These are phyloP conservation scores for Drosophila melanocephala DNA, from an alignment of 2,888 invertebrate species.

Conservation along the genomic window DNA sequence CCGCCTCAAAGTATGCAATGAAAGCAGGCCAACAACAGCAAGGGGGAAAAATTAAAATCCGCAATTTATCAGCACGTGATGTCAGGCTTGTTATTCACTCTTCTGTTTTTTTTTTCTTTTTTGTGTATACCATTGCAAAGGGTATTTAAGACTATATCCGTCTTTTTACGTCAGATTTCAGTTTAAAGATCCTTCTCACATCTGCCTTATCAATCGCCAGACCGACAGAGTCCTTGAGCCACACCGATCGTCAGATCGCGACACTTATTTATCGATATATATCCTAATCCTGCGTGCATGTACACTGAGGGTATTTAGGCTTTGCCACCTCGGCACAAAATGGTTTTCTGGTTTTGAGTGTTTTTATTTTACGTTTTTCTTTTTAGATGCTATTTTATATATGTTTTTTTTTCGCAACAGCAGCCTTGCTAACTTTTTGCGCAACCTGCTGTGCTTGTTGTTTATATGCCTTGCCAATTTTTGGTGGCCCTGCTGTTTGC, in stretches of 20 bases:
- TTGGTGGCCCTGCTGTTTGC: conserved; percentile 17
- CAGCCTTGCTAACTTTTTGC: conserved; percentile 42
- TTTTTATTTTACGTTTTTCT: conserved; percentile 41
- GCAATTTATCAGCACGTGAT: conserved; percentile 58
- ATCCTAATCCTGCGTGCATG: neutral
- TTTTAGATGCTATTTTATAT: conserved; percentile 10
- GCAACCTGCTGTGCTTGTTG: conserved; percentile 16
- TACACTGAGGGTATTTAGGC: neutral
- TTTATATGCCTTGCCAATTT: conserved; percentile 5
- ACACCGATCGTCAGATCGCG: neutral
- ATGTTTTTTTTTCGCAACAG: conserved; percentile 4
- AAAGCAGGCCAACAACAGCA: conserved; percentile 25
- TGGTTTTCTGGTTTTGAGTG: neutral
- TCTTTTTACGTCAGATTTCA: rapidly evolving
- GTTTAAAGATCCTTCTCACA: neutral
- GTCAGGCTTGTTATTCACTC: neutral
- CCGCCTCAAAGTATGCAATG: conserved; percentile 65
- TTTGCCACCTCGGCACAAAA: neutral
- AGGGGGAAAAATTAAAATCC: conserved; percentile 24
- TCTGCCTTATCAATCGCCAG: neutral
- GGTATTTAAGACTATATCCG: neutral
- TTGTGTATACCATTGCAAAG: neutral
- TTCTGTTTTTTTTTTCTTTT: neutral
- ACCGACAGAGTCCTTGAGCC: neutral
- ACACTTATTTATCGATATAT: neutral